Base-by-base conservation (phyloP, 37 sponge, comb jelly and placozoan species). In the Crambe crambe region DNA sequence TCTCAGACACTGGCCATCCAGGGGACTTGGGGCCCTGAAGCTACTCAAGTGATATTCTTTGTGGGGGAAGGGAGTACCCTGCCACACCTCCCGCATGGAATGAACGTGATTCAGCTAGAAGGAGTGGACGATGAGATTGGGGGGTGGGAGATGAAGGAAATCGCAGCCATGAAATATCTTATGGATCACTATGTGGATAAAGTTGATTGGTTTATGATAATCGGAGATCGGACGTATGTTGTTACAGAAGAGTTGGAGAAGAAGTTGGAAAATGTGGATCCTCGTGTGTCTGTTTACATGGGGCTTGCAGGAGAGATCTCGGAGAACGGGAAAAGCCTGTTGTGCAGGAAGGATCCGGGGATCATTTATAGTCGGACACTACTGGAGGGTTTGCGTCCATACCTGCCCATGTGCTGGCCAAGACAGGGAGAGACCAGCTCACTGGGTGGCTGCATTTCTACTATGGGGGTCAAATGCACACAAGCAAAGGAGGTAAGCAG, bases 101-200 rank as follows among this genome's bases (percentile, higher is more conserved):
- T 88, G 83, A 34, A 70, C n/a, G 79, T 88, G 18, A 37, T 88
- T 36, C 78, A 81, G 44, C 70, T 88, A 56, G 79, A 88, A 29
- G 73, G 59, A 6, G 10, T 76, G 5, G 89, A 82, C 25, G 80
- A 78, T 37, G 70, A 70, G 8, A 47, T 20, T 23, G 78, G 23
- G 37, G 56, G 73, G n/a, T 82, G 89, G 83, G 74, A 88, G 25
- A 9, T 72, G 37, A 82, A 82, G 56, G 83, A 82, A 30, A 0
- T 82, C 21, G 29, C 72, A 0, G 83, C 76, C 8, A 44, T 88
- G 0, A 70, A 82, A 58, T 82, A 88, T 56, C 71, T 88, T 42
- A 44, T 70, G 12, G 63, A 61, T 25, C 56, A 77, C 26, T 82
- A 77, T 37, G 72, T 75, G 20, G 70, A 80, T 34, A 36, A 15